Conservation (phyloP, 1,140 invertebrate species). For the Ceratina australensis region DNA sequence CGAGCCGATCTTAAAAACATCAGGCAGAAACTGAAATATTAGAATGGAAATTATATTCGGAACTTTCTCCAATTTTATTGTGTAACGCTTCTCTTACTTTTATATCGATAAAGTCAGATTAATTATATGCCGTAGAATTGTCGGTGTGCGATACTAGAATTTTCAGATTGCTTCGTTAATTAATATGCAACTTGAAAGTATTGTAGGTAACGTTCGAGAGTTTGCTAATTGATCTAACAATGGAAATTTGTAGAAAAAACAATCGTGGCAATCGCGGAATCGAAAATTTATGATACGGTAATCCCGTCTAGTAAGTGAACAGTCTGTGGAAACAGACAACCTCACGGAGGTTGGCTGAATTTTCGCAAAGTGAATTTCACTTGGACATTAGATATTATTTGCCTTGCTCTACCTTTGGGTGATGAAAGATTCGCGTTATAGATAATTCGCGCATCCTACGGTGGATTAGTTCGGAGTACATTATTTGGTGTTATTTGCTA, state of each 20-base stretch:
- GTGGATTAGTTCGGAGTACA: constrained; percentile 27
- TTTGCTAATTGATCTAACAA: too few species aligned
- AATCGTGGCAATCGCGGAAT: background rate
- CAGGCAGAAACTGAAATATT: too few species aligned
- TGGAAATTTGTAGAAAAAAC: constrained; percentile 19
- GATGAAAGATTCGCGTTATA: constrained; percentile 48
- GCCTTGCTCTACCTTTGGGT: constrained; percentile 40
- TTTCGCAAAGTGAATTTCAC: constrained; percentile 62
- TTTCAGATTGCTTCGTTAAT: too few species aligned
- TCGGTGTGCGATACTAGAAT: too few species aligned
- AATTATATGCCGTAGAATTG: too few species aligned
- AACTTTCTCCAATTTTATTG: too few species aligned
- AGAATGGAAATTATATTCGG: too few species aligned
- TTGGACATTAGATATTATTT: constrained; percentile 58
- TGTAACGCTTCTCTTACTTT: too few species aligned
- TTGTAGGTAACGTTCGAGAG: too few species aligned
- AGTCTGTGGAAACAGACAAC: constrained; percentile 61
- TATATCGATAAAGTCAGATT: too few species aligned
- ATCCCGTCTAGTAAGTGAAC: constrained; percentile 47
- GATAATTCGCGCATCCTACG: constrained; percentile 39
- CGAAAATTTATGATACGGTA: background rate
- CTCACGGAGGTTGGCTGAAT: constrained; percentile 69
- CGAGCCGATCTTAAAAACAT: background rate
- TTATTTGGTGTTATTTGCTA: constrained; percentile 46
- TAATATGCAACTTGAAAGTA: too few species aligned